Conservation (phyloP, 1,140 invertebrate species). For the Carposina sasakii region DNA sequence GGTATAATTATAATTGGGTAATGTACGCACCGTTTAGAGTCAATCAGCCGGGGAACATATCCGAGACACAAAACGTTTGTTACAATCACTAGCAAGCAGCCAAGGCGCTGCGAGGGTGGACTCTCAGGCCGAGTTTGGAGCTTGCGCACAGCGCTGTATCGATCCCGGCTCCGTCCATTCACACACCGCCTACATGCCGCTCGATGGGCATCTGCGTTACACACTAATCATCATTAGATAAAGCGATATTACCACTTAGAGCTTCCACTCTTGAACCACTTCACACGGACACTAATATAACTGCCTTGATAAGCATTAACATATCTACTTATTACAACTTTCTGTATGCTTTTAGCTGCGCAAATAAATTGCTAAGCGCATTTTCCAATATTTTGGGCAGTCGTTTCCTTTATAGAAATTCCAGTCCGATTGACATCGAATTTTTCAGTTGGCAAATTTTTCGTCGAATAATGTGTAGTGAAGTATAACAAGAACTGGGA, state of each 20-base stretch:
- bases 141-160: constrained; percentile 65
- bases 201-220: constrained; percentile 47
- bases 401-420: no score
- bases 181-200: constrained; percentile 57
- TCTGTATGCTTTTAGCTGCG: no score
- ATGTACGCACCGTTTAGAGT: constrained; percentile 58
- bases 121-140: constrained; percentile 42
- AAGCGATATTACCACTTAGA: constrained; percentile 50
- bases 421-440: no score
- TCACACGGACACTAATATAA: constrained; percentile 32
- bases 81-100: constrained; percentile 41
- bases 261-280: constrained; percentile 41
- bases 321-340: no score
- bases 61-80: no score
- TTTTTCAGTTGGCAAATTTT: no score
- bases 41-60: constrained; percentile 46
- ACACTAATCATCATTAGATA: constrained; percentile 67
- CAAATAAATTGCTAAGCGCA: no score
- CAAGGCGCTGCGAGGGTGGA: constrained; percentile 40
- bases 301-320: no score
- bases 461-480: no score
- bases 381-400: no score
- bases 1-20: no score
- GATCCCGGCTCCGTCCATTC: constrained; percentile 57
- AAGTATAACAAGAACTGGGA: no score